Evolutionary conservation across 1,140 invertebrate genomes (phyloP), one percentile per base, ranked within the genome.

Genomic region (Lineus longissimus): DNA sequence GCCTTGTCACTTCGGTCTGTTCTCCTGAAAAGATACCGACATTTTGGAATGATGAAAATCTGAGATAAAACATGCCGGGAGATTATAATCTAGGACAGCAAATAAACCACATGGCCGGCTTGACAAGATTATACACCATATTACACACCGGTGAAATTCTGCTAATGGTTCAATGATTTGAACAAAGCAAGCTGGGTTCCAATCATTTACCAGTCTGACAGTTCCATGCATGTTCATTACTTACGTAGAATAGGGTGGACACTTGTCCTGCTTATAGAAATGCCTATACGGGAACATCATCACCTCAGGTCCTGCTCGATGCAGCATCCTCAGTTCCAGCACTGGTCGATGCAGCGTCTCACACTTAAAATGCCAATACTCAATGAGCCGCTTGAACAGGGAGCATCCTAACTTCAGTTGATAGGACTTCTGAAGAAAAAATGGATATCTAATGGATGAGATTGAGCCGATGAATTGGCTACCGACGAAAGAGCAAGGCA

Each of bases 251-350:
- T 56, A 75, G 74, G n/a, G n/a, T n/a, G 19, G 73, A 73, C 25
- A 61, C 65, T 0, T 76, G 70, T 40, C 56, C 62, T 6, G 63
- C 71, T 67, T 25, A 47, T 80, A 80, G 15, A 77, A 65, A 61
- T 71, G 71, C 4, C 61, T 41, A 54, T 70, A 75, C 1, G 77
- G 73, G 55, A 77, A 75, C 22, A 47, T 11, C 15, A 71, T 70
- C 29, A 80, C 78, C 15, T 75, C 73, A 7, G 63, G 67, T 36
- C 76, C 65, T 74, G 78, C 78, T 36, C 77, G 66, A 41, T 78
- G 78, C 68, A 78, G 76, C 40, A 63, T 71, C 41, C 72, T 59
- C 47, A 80, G 65, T 59, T 75, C 58, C 36, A 75, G 58, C 1
- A 78, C 69, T 6, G 75, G 68, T 0, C 31, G 23, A 9, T 61